Evolutionary conservation across 2,797 vertebrate genomes (phyloP).

Genomic region (Notamacropus eugenii): DNA sequence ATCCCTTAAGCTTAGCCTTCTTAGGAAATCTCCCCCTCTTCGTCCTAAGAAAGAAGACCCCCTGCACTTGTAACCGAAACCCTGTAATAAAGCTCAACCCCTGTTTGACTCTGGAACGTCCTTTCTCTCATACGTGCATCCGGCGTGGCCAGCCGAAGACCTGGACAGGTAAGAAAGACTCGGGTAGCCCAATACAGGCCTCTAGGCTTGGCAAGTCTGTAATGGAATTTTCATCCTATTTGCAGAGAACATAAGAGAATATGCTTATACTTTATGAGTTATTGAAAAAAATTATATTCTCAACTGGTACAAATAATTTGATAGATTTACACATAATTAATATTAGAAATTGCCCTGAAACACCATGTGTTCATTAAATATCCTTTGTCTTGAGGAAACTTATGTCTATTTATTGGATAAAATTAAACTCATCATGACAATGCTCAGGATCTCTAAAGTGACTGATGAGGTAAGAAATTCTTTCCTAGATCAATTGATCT

Average conservation of each 20-base stretch:
- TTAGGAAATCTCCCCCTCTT: too few relatives aligned
- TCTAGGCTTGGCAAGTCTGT: background rate
- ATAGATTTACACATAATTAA: background rate
- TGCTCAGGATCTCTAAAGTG: background rate
- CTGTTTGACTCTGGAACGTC: too few relatives aligned
- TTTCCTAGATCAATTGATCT: background rate
- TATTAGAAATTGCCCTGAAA: background rate
- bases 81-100: too few relatives aligned
- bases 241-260: background rate
- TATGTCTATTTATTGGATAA: background rate
- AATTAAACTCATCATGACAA: background rate
- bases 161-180: too few relatives aligned
- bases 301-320: background rate
- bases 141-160: too few relatives aligned
- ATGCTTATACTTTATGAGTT: background rate
- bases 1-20: too few relatives aligned
- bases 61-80: too few relatives aligned
- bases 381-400: background rate
- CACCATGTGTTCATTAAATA: background rate
- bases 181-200: too few relatives aligned
- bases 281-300: too few relatives aligned
- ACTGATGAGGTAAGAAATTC: background rate
- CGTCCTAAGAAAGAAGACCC: too few relatives aligned
- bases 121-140: too few relatives aligned
- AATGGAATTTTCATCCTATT: background rate